Percentiles rank a stretch among this genome's conserved stretches.
phyloP scores from a whole-genome alignment of 2,113 vertebrate species.

The Clupea harengus region DNA sequence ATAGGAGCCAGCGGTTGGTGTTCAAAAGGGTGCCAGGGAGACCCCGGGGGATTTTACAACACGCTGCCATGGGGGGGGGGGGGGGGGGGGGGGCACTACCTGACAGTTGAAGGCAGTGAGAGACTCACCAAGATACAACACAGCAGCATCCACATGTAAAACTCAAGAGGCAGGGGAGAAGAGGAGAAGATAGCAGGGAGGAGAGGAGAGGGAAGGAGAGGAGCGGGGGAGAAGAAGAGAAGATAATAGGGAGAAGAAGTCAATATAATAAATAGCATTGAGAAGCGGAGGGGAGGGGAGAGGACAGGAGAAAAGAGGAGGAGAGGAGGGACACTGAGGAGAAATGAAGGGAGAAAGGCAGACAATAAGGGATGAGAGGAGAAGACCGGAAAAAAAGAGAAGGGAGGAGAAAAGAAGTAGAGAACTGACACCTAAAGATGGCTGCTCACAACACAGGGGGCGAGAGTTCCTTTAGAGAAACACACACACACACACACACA shows the following conservation, averaged over 20 bases:
- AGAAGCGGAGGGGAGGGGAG: not conserved
- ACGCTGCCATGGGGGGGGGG: constrained; percentile 8
- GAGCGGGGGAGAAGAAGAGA: not conserved
- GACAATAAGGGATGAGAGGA: not conserved
- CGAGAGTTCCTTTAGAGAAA: no score
- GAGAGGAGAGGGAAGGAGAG: not conserved
- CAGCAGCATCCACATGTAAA: not conserved
- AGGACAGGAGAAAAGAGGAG: not conserved
- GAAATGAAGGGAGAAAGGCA: not conserved
- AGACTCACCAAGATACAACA: not conserved
- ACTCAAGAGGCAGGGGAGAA: not conserved
- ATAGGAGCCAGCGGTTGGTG: constrained; percentile 25
- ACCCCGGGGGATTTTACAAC: constrained; percentile 17
- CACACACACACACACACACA: not conserved
- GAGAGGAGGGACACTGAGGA: not conserved
- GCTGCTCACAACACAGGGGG: no score
- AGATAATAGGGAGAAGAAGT: not conserved
- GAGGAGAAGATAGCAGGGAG: not conserved
- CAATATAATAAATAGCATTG: not conserved
- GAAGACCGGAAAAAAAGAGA: no score
- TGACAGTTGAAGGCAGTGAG: not conserved
- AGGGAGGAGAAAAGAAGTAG: no score
- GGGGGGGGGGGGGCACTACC: not conserved
- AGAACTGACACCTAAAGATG: no score
- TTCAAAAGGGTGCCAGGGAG: constrained; percentile 25